These are phyloP conservation scores for Conistra vaccinii DNA, from an alignment of 2,888 invertebrate genomes.

Conservation along the genomic window DNA sequence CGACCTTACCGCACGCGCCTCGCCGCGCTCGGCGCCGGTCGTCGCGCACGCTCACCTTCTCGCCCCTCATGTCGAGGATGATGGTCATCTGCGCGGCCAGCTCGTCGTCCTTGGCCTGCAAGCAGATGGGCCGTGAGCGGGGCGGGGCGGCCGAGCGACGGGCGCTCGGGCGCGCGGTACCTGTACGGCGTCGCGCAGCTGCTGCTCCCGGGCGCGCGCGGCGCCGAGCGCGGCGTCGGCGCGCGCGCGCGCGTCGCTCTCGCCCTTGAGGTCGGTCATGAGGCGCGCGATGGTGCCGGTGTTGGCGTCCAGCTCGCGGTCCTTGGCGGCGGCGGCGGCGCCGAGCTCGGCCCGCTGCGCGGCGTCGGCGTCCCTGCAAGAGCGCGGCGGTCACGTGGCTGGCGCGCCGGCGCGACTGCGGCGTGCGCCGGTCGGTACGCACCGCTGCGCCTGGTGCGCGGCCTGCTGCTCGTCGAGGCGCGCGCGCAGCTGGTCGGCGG, in stretches of 20 bases:
- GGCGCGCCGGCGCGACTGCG: no score
- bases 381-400: not conserved
- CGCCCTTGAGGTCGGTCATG: slow-evolving; percentile 54
- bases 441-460: slow-evolving; percentile 14
- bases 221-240: slow-evolving; percentile 36
- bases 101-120: slow-evolving; percentile 75
- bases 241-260: slow-evolving; percentile 49
- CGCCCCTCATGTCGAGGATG: slow-evolving; percentile 75
- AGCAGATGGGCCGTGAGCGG: slow-evolving; percentile 8
- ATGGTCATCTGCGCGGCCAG: slow-evolving; percentile 75
- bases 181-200: slow-evolving; percentile 26
- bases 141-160: no score
- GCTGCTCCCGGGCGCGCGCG: slow-evolving; percentile 14
- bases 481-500: slow-evolving; percentile 15
- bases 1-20: not conserved
- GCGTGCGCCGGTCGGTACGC: not conserved
- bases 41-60: slow-evolving; percentile 72
- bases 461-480: slow-evolving; percentile 21
- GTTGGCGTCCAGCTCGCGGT: slow-evolving; percentile 53
- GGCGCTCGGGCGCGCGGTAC: not conserved
- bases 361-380: slow-evolving; percentile 62
- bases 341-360: slow-evolving; percentile 9
- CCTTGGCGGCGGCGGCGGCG: slow-evolving; percentile 27
- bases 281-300: slow-evolving; percentile 56
- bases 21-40: not conserved